Percentiles rank a stretch among this genome's conserved stretches.
These are phyloP conservation scores for Syrrhaptes paradoxus DNA, from an alignment of 2,113 vertebrate genomes.

Conservation along the genomic window DNA sequence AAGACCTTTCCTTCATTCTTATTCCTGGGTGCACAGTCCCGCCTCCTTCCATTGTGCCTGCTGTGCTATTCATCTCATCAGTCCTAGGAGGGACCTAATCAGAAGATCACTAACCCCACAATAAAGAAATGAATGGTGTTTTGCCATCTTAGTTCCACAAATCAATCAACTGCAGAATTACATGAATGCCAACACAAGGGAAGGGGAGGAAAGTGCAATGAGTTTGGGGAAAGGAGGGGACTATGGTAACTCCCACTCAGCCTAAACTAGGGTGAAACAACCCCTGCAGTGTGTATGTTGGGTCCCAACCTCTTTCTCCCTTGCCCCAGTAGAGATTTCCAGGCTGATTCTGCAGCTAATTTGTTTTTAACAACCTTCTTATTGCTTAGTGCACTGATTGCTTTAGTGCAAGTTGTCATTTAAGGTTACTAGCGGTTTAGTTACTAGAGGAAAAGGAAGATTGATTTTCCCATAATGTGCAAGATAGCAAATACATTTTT, in stretches of 20 bases:
- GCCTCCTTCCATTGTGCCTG: neutral
- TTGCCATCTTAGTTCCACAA: neutral
- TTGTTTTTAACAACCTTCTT: slow-evolving; percentile 8
- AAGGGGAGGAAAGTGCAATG: neutral
- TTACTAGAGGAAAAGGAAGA: neutral
- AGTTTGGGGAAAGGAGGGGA: neutral
- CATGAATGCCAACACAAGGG: neutral
- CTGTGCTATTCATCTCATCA: slow-evolving; percentile 1
- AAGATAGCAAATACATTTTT: neutral
- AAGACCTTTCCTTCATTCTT: neutral
- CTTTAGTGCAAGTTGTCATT: neutral
- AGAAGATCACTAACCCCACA: neutral
- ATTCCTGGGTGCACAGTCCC: neutral
- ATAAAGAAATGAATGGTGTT: neutral
- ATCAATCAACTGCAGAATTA: neutral
- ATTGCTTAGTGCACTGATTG: neutral
- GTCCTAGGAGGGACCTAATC: neutral
- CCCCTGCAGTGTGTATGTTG: neutral
- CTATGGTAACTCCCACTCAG: neutral
- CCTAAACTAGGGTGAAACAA: neutral
- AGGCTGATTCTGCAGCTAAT: neutral
- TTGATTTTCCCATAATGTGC: neutral
- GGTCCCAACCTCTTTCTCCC: neutral
- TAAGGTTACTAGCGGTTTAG: neutral
- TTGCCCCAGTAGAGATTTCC: neutral